Percentiles rank a stretch among this genome's conserved stretches.
These are phyloP conservation scores for Philopotamus ludificatus DNA, from an alignment of 1,140 invertebrate genomes.

Conservation along the genomic window DNA sequence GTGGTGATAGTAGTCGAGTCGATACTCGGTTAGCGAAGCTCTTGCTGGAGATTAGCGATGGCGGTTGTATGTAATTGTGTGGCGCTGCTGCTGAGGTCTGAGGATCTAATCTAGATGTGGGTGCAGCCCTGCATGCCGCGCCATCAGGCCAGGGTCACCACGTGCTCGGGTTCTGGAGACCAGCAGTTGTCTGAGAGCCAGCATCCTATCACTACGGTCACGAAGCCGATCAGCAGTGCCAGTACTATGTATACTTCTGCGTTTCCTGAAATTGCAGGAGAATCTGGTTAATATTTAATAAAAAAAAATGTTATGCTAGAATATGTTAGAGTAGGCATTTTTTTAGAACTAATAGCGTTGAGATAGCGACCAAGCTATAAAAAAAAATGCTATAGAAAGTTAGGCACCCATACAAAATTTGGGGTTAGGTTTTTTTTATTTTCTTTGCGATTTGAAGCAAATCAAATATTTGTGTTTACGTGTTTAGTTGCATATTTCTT, in stretches of 20 bases:
- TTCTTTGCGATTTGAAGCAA: too few relatives aligned
- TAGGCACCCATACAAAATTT: too few relatives aligned
- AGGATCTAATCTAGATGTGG: slow-evolving; percentile 51
- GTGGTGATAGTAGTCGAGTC: neutral
- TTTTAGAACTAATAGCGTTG: neutral
- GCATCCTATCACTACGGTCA: slow-evolving; percentile 70
- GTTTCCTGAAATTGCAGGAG: slow-evolving; percentile 63
- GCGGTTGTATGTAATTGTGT: slow-evolving; percentile 14
- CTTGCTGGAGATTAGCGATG: slow-evolving; percentile 1
- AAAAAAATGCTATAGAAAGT: too few relatives aligned
- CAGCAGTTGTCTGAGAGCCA: slow-evolving; percentile 75
- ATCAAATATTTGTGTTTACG: too few relatives aligned
- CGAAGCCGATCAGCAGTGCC: slow-evolving; percentile 66
- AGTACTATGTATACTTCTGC: slow-evolving; percentile 71
- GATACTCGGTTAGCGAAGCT: neutral
- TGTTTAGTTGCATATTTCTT: neutral
- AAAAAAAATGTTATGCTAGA: neutral
- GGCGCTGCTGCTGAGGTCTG: neutral
- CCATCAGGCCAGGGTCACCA: slow-evolving; percentile 66
- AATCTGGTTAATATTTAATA: neutral
- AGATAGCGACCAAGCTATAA: too few relatives aligned
- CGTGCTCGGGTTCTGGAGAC: slow-evolving; percentile 69
- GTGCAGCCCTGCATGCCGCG: slow-evolving; percentile 56
- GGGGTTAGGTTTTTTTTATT: too few relatives aligned
- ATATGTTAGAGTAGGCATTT: too few relatives aligned